Evolutionary conservation across 2,113 vertebrate genomes (phyloP), one percentile per base, ranked within the genome.

Genomic region (Agelaius phoeniceus): DNA sequence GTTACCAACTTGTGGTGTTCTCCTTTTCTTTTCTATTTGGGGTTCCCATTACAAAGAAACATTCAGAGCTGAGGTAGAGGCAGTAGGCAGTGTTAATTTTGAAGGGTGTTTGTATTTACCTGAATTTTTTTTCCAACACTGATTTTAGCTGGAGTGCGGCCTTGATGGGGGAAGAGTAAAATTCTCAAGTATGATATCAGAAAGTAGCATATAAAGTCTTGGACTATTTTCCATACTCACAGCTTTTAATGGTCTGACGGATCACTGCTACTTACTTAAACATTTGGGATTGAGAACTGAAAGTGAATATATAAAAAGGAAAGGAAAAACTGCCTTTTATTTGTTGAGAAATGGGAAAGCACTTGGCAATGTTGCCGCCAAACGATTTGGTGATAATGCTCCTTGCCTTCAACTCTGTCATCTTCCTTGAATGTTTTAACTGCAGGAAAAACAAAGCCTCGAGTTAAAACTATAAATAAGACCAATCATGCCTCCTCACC

Each of bases 351-450:
- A 75, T 2, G 1, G 35, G 43, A 41, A 75, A 62, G 33, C 20
- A 9, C 43, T 57, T 1, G 0, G 41, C 41, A 90, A 15, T 18
- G 6, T 72, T 0, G 0, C 54, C 6, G 37, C 61, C 1, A 4
- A 62, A 20, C 41, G 43, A 54, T 88, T 73, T 0, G 0, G 75
- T 51, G 86, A 84, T 41, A 57, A 19, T 6, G 26, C 46, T 84
- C 31, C 46, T 0, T 24, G 91, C 67, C 78, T 93, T 1, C 2
- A 94, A 71, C 85, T 88, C 75, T 92, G 46, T 73, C 72, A 48
- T 86, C 71, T 83, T 74, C 49, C 51, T 66, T 72, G 84, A 66
- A 58, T 88, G 35, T 58, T 75, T 75, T 74, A 89, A 83, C 54
- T 83, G 49, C 83, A 90, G 77, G 24, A 74, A 90, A 77, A 94